Evolutionary conservation across 2,888 invertebrate species (phyloP).

Genomic region (Platypus cylindrus): DNA sequence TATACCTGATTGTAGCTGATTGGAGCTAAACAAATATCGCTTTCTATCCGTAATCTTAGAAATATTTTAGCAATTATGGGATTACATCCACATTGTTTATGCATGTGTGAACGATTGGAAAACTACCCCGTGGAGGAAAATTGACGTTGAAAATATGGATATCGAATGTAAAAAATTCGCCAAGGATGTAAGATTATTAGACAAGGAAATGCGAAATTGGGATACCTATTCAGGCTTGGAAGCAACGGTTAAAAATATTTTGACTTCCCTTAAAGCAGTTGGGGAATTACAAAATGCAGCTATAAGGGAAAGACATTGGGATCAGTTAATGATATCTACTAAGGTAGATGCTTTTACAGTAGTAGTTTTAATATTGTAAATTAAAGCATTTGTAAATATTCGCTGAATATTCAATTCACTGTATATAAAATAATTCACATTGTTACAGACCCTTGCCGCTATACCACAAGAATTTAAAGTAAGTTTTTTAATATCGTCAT

Average conservation of each 20-base stretch:
- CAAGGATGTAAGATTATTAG: constrained; percentile 80
- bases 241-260: constrained; percentile 89
- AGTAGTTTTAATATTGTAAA: constrained; percentile 13
- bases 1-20: constrained; percentile 8
- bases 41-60: no score
- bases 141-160: constrained; percentile 97
- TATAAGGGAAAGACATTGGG: constrained; percentile 92
- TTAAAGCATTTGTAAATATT: constrained; percentile 14
- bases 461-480: constrained; percentile 68
- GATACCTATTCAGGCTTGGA: constrained; percentile 81
- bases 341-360: constrained; percentile 57
- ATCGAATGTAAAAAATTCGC: constrained; percentile 97
- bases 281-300: constrained; percentile 94
- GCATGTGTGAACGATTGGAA: constrained; percentile 95
- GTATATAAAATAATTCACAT: constrained; percentile 23
- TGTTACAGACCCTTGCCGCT: constrained; percentile 69
- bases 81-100: constrained; percentile 80
- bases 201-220: constrained; percentile 95
- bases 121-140: constrained; percentile 91
- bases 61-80: constrained; percentile 73
- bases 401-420: constrained; percentile 16
- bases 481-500: no score
- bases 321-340: constrained; percentile 90
- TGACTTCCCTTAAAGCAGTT: constrained; percentile 88
- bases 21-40: background rate